These are phyloP conservation scores for Drosophila dunni DNA, from an alignment of 1,140 invertebrate species.

Conservation along the genomic window DNA sequence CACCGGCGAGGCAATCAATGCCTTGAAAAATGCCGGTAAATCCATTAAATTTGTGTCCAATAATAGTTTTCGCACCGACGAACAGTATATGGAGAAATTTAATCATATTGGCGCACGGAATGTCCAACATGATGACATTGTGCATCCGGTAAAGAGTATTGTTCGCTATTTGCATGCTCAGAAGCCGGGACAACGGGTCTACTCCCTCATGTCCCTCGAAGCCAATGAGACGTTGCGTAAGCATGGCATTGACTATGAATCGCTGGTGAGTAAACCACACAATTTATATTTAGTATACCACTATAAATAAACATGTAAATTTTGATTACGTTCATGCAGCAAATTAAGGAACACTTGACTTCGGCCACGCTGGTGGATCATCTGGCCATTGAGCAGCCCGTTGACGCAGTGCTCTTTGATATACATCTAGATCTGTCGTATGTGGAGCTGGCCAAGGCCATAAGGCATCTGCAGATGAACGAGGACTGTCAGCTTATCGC, in stretches of 20 bases:
- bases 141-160: constrained; percentile 76
- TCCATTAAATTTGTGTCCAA: constrained; percentile 90
- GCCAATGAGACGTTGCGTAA: constrained; percentile 76
- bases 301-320: too few relatives aligned
- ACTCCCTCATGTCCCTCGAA: constrained; percentile 66
- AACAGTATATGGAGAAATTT: constrained; percentile 82
- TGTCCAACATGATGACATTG: constrained; percentile 62
- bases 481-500: constrained; percentile 65
- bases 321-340: constrained; percentile 31
- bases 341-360: constrained; percentile 73
- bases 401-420: constrained; percentile 75
- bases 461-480: constrained; percentile 65
- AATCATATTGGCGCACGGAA: constrained; percentile 57
- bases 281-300: not conserved
- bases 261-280: constrained; percentile 57
- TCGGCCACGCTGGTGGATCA: constrained; percentile 57
- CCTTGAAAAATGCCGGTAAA: constrained; percentile 88
- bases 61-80: constrained; percentile 86
- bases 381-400: constrained; percentile 59
- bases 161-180: constrained; percentile 67
- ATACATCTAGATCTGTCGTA: constrained; percentile 74
- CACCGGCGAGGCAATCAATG: constrained; percentile 85
- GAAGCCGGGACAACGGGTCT: constrained; percentile 58
- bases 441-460: constrained; percentile 72
- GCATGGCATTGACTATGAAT: constrained; percentile 67